phyloP scores from a whole-genome alignment of 2,113 vertebrate genomes.

The Pseudonaja textilis region DNA sequence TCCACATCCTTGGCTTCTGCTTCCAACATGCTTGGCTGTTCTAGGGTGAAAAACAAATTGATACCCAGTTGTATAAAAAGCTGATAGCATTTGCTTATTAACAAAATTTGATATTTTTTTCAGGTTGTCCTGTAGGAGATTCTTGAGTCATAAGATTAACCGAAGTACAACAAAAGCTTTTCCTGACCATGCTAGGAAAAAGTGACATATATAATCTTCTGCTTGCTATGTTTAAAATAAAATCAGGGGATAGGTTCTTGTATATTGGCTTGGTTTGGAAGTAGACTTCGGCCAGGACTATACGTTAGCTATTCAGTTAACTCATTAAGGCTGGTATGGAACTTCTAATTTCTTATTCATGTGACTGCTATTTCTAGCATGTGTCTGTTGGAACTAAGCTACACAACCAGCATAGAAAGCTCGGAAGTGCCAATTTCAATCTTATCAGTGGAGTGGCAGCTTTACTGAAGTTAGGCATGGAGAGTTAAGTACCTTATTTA shows the following conservation, averaged over 20 bases:
- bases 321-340: background rate
- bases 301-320: background rate
- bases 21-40: background rate
- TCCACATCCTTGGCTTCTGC: conserved; percentile 12
- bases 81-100: background rate
- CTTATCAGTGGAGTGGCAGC: background rate
- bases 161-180: background rate
- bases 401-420: background rate
- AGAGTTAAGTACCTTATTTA: conserved; percentile 18
- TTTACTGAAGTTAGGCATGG: background rate
- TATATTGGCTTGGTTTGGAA: background rate
- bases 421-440: background rate
- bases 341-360: background rate
- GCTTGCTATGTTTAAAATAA: background rate
- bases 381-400: background rate
- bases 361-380: background rate
- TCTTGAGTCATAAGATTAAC: background rate
- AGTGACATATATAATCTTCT: background rate
- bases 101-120: background rate
- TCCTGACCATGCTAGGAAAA: background rate
- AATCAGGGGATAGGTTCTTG: background rate
- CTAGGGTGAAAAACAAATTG: background rate
- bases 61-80: background rate
- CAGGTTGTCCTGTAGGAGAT: background rate
- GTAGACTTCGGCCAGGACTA: background rate